These are phyloP conservation scores for Nothobranchius furzeri DNA, from an alignment of 2,113 vertebrate species.

Conservation along the genomic window DNA sequence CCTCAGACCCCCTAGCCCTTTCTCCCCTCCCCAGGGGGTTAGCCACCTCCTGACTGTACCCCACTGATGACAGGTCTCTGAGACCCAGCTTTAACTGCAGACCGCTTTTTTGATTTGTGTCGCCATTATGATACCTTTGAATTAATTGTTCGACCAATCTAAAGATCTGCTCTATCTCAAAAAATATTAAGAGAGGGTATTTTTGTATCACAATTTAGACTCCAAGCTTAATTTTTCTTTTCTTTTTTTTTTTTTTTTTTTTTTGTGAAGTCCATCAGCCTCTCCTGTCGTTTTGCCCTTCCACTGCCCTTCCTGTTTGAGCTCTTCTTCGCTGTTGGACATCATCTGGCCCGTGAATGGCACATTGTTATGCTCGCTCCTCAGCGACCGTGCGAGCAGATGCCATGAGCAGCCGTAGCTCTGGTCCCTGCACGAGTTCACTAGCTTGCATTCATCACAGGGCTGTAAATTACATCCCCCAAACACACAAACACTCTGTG, in stretches of 20 bases:
- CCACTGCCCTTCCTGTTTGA: constrained; percentile 74
- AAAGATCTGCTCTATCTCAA: constrained; percentile 21
- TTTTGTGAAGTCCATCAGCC: constrained; percentile 66
- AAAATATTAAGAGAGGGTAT: background rate
- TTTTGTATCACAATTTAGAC: no score
- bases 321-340: constrained; percentile 74
- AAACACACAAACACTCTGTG: constrained; percentile 71
- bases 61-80: constrained; percentile 71
- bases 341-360: constrained; percentile 80
- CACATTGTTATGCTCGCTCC: constrained; percentile 76
- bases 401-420: constrained; percentile 69
- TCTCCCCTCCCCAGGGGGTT: constrained; percentile 67
- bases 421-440: constrained; percentile 64
- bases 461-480: constrained; percentile 75
- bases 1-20: constrained; percentile 78
- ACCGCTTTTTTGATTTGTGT: constrained; percentile 63
- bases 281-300: constrained; percentile 74
- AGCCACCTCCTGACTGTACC: constrained; percentile 74
- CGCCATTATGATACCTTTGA: constrained; percentile 56
- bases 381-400: constrained; percentile 71
- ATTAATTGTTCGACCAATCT: constrained; percentile 50
- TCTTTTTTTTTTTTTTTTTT: background rate
- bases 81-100: constrained; percentile 66
- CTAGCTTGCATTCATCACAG: constrained; percentile 55
- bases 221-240: no score